Conservation (phyloP, 1,140 invertebrate genomes). For the Bombus confusus region DNA sequence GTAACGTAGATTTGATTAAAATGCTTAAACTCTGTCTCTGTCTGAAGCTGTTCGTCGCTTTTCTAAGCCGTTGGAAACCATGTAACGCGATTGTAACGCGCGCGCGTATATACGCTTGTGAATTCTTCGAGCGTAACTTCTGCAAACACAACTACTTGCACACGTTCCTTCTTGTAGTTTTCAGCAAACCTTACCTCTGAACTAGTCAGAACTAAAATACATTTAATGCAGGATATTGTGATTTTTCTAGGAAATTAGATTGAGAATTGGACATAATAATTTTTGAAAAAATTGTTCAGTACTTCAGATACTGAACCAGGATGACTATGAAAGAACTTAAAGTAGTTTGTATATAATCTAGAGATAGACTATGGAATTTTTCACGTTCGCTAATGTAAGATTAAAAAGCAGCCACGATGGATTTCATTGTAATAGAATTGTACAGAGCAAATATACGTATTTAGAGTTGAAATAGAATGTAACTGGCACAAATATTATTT, state of each 20-base stretch:
- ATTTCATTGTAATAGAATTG: neutral
- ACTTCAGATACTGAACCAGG: neutral
- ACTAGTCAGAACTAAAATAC: neutral
- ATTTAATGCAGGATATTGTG: too few relatives aligned
- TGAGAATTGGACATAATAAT: neutral
- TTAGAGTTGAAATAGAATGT: neutral
- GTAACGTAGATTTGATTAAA: constrained; percentile 59
- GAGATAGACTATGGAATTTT: too few relatives aligned
- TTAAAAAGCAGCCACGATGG: too few relatives aligned
- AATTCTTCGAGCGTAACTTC: constrained; percentile 60
- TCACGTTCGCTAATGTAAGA: too few relatives aligned
- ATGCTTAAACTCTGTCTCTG: constrained; percentile 26
- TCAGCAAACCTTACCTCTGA: neutral
- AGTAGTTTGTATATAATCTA: too few relatives aligned
- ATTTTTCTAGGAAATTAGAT: neutral
- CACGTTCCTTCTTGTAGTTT: neutral
- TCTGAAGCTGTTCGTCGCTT: neutral
- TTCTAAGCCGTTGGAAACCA: constrained; percentile 41
- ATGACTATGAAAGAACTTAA: neutral
- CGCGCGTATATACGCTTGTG: neutral
- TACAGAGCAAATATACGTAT: neutral
- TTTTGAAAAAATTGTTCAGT: neutral
- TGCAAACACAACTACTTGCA: constrained; percentile 14
- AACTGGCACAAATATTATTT: neutral
- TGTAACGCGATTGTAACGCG: constrained; percentile 57